Conservation (phyloP, 2,888 invertebrate genomes). For the Poecilobothrus nobilitatus region DNA sequence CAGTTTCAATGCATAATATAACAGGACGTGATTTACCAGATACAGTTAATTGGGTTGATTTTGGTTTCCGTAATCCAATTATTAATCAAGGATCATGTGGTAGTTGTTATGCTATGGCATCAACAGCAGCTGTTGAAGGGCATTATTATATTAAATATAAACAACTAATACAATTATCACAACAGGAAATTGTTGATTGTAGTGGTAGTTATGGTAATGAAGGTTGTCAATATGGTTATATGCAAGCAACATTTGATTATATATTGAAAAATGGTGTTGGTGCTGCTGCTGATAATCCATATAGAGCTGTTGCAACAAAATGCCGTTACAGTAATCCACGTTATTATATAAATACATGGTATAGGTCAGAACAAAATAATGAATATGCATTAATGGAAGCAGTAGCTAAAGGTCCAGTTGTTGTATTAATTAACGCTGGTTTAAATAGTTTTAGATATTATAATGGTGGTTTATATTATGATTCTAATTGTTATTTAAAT, state of each 20-base stretch:
- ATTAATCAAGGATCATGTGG: constrained; percentile 27
- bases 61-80: constrained; percentile 7
- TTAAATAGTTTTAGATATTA: constrained; percentile 71
- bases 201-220: constrained; percentile 42
- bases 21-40: not conserved
- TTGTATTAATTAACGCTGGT: constrained; percentile 78
- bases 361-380: constrained; percentile 43
- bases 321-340: not conserved
- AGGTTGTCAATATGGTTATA: constrained; percentile 5
- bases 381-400: constrained; percentile 62
- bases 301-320: not conserved
- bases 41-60: constrained; percentile 11
- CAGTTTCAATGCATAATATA: not conserved
- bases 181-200: constrained; percentile 12
- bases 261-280: constrained; percentile 6
- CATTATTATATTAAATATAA: constrained; percentile 10
- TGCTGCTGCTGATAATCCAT: not conserved
- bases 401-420: constrained; percentile 68
- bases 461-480: constrained; percentile 63
- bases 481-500: constrained; percentile 58
- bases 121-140: constrained; percentile 2
- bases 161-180: not conserved
- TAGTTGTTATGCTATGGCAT: constrained; percentile 1
- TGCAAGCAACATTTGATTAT: not conserved
- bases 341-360: not conserved